A percentile compares a stretch with the other conserved stretches of the same genome.
phyloP scores from a whole-genome alignment of 2,113 vertebrate species.

The Jacana jacana region DNA sequence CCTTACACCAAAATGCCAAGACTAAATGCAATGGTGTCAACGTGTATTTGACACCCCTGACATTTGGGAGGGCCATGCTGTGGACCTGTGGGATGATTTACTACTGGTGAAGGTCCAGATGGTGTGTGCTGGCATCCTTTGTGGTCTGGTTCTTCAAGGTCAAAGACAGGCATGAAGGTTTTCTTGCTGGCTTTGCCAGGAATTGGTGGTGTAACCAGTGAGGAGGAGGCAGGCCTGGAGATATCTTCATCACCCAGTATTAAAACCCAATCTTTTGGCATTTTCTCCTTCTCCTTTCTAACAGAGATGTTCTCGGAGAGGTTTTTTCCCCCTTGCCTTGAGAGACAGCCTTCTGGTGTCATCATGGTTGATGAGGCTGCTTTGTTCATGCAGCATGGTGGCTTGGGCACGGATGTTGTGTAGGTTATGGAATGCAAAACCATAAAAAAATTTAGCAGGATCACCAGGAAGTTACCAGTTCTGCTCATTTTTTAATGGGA shows the following conservation, averaged over 20 bases:
- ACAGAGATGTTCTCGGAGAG: neutral
- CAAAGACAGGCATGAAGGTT: neutral
- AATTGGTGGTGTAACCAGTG: too few species aligned
- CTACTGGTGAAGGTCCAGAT: accelerated
- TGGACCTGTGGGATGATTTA: neutral
- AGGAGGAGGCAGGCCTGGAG: neutral
- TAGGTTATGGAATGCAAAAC: neutral
- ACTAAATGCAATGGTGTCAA: accelerated
- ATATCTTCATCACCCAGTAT: neutral
- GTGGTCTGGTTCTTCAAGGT: neutral
- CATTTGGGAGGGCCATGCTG: neutral
- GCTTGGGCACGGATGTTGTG: accelerated
- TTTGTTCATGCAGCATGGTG: neutral
- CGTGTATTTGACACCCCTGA: neutral
- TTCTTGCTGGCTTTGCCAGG: neutral
- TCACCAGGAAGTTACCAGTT: neutral
- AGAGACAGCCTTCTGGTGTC: neutral
- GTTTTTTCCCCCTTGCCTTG: neutral
- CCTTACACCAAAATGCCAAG: neutral
- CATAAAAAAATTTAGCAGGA: neutral
- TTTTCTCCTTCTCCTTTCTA: neutral
- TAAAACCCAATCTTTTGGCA: neutral
- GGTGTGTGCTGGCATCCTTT: accelerated
- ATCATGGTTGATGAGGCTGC: accelerated
- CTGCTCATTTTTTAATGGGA: neutral